Percentiles rank a stretch among this genome's conserved stretches.
Evolutionary conservation across 2,113 vertebrate genomes (phyloP).

Genomic region (Platycercus adscitus): DNA sequence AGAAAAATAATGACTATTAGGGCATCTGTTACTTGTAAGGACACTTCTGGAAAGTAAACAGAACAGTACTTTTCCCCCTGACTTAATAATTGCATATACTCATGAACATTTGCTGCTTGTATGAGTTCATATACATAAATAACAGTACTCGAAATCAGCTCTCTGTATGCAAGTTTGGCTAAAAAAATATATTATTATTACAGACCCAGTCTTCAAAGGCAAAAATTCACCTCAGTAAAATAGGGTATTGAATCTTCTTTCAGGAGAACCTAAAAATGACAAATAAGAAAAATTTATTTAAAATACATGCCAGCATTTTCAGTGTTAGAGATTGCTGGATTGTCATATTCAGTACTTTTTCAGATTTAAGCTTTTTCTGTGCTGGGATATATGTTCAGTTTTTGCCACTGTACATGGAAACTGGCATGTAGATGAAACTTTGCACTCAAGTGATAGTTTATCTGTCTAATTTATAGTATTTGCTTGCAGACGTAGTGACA

Average conservation of each 20-base stretch:
- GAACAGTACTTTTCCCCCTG: not conserved
- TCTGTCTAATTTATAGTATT: not conserved
- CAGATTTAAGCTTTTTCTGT: not conserved
- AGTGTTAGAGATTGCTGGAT: not conserved
- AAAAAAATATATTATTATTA: not conserved
- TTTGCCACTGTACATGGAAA: not conserved
- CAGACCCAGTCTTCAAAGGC: not conserved
- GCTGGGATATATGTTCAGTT: not conserved
- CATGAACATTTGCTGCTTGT: not conserved
- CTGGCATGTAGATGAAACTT: not conserved
- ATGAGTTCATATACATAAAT: constrained; percentile 8
- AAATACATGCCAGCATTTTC: not conserved
- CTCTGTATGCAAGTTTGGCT: not conserved
- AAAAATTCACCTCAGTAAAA: constrained; percentile 1
- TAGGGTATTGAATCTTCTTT: not conserved
- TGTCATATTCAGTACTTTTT: not conserved
- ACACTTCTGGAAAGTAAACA: not conserved
- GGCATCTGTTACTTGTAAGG: not conserved
- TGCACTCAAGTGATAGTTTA: not conserved
- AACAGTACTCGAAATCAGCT: constrained; percentile 17
- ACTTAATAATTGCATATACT: not conserved
- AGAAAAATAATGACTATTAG: not conserved
- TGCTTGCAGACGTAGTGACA: not conserved
- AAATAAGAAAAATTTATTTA: not conserved
- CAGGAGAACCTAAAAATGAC: not conserved